Evolutionary conservation across 2,888 invertebrate genomes (phyloP).

Genomic region (Homarus gammarus): DNA sequence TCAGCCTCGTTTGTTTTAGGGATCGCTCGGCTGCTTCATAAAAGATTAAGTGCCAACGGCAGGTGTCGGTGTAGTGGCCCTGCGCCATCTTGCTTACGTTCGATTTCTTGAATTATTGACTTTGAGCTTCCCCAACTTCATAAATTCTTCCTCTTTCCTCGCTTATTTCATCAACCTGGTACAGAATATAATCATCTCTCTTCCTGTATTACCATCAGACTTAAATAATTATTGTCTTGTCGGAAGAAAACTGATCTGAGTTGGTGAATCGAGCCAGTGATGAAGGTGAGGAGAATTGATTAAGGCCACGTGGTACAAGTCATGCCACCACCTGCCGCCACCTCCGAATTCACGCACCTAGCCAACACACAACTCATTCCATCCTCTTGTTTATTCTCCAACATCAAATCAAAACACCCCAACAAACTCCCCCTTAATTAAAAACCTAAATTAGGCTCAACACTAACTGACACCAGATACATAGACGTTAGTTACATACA

Average conservation of each 20-base stretch:
- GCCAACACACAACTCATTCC: neutral
- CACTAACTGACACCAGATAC: no score
- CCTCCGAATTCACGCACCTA: neutral
- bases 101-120: neutral
- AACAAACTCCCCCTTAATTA: no score
- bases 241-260: neutral
- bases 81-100: neutral
- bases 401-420: no score
- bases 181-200: neutral
- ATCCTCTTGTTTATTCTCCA: no score
- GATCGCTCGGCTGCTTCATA: slow-evolving; percentile 13
- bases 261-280: neutral
- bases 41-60: slow-evolving; percentile 31
- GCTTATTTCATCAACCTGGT: neutral
- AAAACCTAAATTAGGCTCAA: no score
- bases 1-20: neutral
- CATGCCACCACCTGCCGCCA: slow-evolving; percentile 14
- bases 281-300: slow-evolving; percentile 17
- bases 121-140: neutral
- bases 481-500: no score
- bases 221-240: neutral
- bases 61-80: neutral
- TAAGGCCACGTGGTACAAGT: slow-evolving; percentile 28
- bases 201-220: neutral
- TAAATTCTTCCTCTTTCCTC: neutral